phyloP scores from a whole-genome alignment of 2,113 vertebrate genomes.

The Potamarius usumacintae region DNA sequence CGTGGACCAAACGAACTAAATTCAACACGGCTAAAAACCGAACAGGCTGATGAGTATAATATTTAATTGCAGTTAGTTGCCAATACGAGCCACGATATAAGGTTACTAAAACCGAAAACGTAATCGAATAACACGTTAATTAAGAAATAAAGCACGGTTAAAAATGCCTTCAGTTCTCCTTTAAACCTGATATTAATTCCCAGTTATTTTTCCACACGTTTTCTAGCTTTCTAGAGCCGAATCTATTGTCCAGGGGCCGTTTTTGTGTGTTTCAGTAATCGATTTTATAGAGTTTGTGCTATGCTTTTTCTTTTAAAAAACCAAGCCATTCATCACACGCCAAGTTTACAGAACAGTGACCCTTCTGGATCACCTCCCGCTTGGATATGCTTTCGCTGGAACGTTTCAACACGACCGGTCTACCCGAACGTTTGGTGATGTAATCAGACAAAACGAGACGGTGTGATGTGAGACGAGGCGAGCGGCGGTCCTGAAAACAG shows the following conservation, averaged over 20 bases:
- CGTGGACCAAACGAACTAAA: too few relatives aligned
- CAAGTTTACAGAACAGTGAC: not conserved
- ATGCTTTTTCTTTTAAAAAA: not conserved
- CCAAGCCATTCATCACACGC: not conserved
- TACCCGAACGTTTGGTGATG: not conserved
- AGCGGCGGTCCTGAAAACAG: not conserved
- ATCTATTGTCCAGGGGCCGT: not conserved
- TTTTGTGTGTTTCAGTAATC: too few relatives aligned
- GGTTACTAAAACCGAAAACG: too few relatives aligned
- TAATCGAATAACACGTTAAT: too few relatives aligned
- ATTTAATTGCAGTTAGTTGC: too few relatives aligned
- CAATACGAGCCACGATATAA: too few relatives aligned
- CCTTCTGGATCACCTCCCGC: not conserved
- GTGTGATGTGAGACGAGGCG: not conserved
- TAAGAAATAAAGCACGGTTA: too few relatives aligned
- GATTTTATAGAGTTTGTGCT: not conserved
- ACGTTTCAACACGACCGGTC: not conserved
- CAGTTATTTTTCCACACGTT: not conserved
- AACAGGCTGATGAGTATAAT: too few relatives aligned
- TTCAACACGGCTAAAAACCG: too few relatives aligned
- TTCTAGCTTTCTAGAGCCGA: not conserved
- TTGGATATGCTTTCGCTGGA: not conserved
- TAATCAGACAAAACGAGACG: not conserved
- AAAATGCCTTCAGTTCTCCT: too few relatives aligned
- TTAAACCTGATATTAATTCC: not conserved